Percentiles rank a stretch among this genome's conserved stretches.
These are phyloP conservation scores for Platyrinchus mystaceus DNA, from an alignment of 2,797 vertebrate genomes.

Conservation along the genomic window DNA sequence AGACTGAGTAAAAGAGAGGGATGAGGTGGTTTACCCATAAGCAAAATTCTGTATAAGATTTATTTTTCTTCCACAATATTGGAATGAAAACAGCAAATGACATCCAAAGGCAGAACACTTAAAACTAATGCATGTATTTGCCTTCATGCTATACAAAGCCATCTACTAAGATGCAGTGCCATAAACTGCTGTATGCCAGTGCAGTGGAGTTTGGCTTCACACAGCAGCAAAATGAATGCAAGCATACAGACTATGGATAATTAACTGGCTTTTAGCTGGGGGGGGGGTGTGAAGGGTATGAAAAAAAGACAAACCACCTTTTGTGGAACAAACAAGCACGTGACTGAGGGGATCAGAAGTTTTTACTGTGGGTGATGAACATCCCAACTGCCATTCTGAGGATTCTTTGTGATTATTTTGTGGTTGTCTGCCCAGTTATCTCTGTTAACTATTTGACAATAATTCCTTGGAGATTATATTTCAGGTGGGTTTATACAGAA, in stretches of 20 bases:
- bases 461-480: not conserved
- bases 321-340: not conserved
- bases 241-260: not conserved
- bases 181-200: not conserved
- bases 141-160: not conserved
- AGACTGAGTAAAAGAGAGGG: not conserved
- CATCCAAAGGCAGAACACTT: not conserved
- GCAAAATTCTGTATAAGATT: not conserved
- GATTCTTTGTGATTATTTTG: not conserved
- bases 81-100: not conserved
- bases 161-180: not conserved
- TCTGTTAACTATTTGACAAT: not conserved
- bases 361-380: not conserved
- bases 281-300: fast-evolving
- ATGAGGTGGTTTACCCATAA: not conserved
- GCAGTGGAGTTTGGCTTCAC: not conserved
- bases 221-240: not conserved
- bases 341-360: not conserved
- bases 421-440: not conserved
- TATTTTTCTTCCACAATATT: not conserved
- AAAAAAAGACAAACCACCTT: not conserved
- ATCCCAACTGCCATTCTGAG: not conserved
- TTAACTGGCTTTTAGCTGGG: not conserved
- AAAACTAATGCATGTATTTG: not conserved
- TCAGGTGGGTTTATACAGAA: not conserved